Conservation (phyloP, 2,797 vertebrate genomes). For the Amblyopsis hoosieri region DNA sequence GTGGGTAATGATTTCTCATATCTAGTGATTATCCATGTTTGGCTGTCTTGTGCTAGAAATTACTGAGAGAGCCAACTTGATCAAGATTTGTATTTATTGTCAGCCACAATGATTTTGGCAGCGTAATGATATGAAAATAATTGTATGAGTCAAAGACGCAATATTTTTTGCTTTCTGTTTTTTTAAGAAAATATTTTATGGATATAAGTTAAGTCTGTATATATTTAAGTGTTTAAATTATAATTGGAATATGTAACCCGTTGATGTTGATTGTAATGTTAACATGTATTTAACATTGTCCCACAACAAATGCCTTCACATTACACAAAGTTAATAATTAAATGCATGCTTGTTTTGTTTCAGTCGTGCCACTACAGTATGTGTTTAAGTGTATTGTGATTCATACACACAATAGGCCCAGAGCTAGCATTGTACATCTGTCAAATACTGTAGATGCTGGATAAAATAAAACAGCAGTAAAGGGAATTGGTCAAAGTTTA, state of each 20-base stretch:
- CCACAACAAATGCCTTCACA: conserved; percentile 26
- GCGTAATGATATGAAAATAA: conserved; percentile 47
- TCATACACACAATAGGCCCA: conserved; percentile 10
- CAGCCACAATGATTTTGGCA: conserved; percentile 37
- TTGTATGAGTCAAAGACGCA: conserved; percentile 40
- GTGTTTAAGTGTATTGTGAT: conserved; percentile 9
- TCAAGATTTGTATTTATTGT: conserved; percentile 56
- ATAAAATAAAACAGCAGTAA: neutral
- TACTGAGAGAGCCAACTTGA: conserved; percentile 61
- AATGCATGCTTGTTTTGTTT: conserved; percentile 42
- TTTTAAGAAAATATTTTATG: neutral
- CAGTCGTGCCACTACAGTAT: conserved; percentile 8
- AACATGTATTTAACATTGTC: neutral
- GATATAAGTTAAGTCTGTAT: neutral
- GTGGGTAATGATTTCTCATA: conserved; percentile 58
- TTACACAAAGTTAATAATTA: conserved; percentile 37
- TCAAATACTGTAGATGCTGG: neutral
- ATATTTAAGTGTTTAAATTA: too few relatives aligned
- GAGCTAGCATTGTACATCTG: conserved; percentile 13
- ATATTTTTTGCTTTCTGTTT: neutral
- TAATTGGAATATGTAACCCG: too few relatives aligned
- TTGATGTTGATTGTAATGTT: too few relatives aligned
- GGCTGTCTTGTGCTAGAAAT: conserved; percentile 64
- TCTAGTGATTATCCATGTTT: conserved; percentile 68
- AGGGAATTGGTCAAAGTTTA: neutral